A percentile compares a stretch with the other conserved stretches of the same genome.
These are phyloP conservation scores for Pocillopora verrucosa DNA, from an alignment of 64 coral and sea anemone genomes.

Conservation along the genomic window DNA sequence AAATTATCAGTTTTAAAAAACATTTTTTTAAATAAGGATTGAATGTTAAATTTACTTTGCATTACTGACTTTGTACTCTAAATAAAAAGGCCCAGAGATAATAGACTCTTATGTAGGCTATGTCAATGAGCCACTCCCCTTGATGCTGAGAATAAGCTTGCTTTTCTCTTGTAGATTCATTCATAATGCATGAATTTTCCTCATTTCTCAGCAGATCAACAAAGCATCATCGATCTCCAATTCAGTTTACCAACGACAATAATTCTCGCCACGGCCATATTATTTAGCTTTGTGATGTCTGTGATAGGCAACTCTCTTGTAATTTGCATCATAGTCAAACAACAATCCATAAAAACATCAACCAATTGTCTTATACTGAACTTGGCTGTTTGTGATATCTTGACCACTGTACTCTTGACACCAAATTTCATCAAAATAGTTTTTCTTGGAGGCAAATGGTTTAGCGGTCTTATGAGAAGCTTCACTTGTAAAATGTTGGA, in stretches of 20 bases:
- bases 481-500: background rate
- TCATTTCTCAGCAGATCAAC: background rate
- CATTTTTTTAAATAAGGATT: too few species aligned
- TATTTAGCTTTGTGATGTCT: conserved; percentile 3
- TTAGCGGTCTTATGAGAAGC: background rate
- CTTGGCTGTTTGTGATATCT: conserved; percentile 28
- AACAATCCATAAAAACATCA: conserved; percentile 23
- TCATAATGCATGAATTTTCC: too few species aligned
- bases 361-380: conserved; percentile 52
- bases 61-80: too few species aligned
- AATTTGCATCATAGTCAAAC: conserved; percentile 27
- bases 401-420: background rate
- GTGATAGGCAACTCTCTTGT: conserved; percentile 42
- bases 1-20: too few species aligned
- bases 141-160: too few species aligned
- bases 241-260: background rate
- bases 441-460: background rate
- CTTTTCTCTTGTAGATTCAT: too few species aligned
- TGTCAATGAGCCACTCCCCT: too few species aligned
- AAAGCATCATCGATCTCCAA: background rate
- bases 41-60: too few species aligned
- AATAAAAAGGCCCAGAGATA: too few species aligned
- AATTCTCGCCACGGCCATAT: background rate
- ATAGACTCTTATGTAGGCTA: too few species aligned
- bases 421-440: background rate